Percentiles rank a stretch among this genome's conserved stretches.
phyloP scores from a whole-genome alignment of 2,888 invertebrate genomes.

The Euclidia mi region DNA sequence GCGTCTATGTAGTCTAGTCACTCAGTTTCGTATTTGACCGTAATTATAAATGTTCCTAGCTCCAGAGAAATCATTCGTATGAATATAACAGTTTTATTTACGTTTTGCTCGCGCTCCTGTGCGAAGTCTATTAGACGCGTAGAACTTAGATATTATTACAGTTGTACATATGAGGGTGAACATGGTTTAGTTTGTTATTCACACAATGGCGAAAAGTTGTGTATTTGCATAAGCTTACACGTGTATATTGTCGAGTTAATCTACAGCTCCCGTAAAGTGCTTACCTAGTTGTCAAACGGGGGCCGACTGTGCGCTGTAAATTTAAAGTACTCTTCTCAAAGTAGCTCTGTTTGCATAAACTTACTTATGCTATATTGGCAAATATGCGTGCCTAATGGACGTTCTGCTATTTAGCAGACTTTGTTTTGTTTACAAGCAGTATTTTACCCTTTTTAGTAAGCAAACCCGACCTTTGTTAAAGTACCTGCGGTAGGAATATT shows the following conservation, averaged over 20 bases:
- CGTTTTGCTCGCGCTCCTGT: no score
- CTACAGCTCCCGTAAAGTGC: constrained; percentile 30
- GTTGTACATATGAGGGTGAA: background rate
- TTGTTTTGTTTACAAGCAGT: background rate
- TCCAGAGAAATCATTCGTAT: no score
- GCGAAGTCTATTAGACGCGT: background rate
- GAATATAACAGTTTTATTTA: no score
- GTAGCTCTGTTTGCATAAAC: constrained; percentile 36
- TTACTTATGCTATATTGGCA: constrained; percentile 23
- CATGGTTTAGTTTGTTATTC: constrained; percentile 4
- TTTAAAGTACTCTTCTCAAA: constrained; percentile 36
- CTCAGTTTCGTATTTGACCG: no score
- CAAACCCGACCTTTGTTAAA: no score
- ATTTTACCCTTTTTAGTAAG: no score
- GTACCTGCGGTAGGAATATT: no score
- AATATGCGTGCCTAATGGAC: constrained; percentile 10
- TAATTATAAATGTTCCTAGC: no score
- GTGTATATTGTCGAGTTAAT: constrained; percentile 40
- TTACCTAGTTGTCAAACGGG: constrained; percentile 27
- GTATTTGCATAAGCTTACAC: constrained; percentile 33
- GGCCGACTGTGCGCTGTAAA: constrained; percentile 16
- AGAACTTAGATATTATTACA: background rate
- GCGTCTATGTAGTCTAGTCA: no score
- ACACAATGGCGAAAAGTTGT: constrained; percentile 30
- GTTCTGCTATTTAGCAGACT: background rate